Conservation (phyloP, 2,113 vertebrate species). For the Hassar affinis region DNA sequence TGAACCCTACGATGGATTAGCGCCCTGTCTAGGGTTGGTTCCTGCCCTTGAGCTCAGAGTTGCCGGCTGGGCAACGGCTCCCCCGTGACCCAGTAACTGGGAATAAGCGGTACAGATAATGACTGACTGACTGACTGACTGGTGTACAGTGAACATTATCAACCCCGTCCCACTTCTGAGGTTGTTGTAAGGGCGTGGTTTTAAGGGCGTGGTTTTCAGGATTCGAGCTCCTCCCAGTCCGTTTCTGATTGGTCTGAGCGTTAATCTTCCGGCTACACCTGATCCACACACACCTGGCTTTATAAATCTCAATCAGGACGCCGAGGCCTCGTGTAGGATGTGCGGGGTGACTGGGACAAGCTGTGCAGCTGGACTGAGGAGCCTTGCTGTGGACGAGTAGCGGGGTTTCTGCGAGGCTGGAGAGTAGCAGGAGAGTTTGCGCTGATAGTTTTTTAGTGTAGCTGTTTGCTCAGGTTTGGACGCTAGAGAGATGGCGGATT, state of each 20-base stretch:
- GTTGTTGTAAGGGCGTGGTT: neutral
- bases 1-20: no score
- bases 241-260: slow-evolving; percentile 50
- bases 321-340: neutral
- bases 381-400: neutral
- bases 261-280: slow-evolving; percentile 7
- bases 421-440: neutral
- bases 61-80: no score
- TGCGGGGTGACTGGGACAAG: no score
- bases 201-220: neutral
- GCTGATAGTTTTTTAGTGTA: neutral
- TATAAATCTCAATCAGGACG: neutral
- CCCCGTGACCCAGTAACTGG: no score
- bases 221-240: neutral
- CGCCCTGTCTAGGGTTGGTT: no score
- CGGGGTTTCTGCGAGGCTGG: neutral
- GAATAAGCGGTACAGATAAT: no score
- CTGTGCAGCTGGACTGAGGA: neutral
- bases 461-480: neutral
- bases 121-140: no score
- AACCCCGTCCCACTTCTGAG: no score
- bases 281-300: slow-evolving; percentile 42
- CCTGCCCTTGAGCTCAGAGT: no score
- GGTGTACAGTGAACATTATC: neutral
- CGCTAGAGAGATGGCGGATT: slow-evolving; percentile 66